Evolutionary conservation across 92 coral and sea anemone genomes (phyloP).

Genomic region (Phenganax subtilis): DNA sequence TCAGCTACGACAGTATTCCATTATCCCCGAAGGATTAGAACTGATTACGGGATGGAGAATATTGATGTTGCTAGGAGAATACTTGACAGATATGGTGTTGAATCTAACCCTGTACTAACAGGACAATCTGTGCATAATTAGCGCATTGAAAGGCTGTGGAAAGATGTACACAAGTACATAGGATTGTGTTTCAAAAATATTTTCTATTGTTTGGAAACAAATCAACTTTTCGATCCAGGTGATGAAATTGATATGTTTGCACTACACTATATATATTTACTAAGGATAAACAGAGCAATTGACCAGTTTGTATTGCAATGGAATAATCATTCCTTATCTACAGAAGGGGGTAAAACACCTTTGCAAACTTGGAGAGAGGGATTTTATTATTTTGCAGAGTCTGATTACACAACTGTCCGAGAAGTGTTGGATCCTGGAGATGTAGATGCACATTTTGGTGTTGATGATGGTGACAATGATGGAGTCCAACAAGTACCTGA

Average conservation of each 20-base stretch:
- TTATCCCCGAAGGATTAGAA: conserved; percentile 37
- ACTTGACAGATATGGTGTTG: conserved; percentile 38
- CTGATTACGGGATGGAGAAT: conserved; percentile 42
- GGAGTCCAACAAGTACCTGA: conserved; percentile 26
- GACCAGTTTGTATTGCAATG: conserved; percentile 44
- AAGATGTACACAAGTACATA: conserved; percentile 39
- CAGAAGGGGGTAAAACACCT: conserved; percentile 25
- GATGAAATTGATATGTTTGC: conserved; percentile 47
- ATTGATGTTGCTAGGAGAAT: conserved; percentile 40
- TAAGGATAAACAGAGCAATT: conserved; percentile 31
- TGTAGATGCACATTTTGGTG: conserved; percentile 32
- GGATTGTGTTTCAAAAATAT: conserved; percentile 36
- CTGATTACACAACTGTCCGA: conserved; percentile 32
- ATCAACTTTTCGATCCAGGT: conserved; percentile 30
- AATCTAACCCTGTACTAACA: conserved; percentile 46
- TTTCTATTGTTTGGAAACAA: conserved; percentile 37
- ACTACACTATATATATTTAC: conserved; percentile 34
- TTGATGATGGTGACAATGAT: conserved; percentile 46
- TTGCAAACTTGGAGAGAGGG: conserved; percentile 48
- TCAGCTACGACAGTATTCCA: conserved; percentile 14
- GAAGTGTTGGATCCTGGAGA: conserved; percentile 40
- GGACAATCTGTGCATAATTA: conserved; percentile 54
- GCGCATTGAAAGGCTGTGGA: conserved; percentile 47
- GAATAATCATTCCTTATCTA: conserved; percentile 49
- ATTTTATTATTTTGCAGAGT: conserved; percentile 43